Evolutionary conservation across 2,888 invertebrate species (phyloP).

Genomic region (Sminthurinus aureus): DNA sequence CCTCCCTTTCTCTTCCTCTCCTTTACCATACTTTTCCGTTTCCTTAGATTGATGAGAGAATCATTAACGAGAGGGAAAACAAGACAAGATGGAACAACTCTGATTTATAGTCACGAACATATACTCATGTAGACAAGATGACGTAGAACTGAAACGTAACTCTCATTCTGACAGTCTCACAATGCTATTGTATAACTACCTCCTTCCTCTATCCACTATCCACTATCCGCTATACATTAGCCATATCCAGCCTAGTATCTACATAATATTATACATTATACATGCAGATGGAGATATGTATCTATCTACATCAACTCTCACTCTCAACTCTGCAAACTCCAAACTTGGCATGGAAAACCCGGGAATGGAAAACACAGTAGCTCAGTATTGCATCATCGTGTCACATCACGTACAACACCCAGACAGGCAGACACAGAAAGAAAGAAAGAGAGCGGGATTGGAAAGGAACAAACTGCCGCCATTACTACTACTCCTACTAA

Average conservation of each 20-base stretch:
- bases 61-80: conserved; percentile 30
- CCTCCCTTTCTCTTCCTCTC: background rate
- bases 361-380: no score
- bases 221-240: background rate
- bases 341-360: background rate
- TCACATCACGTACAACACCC: no score
- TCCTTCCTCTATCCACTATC: background rate
- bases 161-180: background rate
- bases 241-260: background rate
- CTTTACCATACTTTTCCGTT: conserved; percentile 7
- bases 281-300: background rate
- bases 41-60: conserved; percentile 44
- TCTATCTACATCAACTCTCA: background rate
- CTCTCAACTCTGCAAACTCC: background rate
- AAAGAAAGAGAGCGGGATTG: no score
- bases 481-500: no score
- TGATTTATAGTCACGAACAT: conserved; percentile 41
- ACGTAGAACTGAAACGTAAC: no score
- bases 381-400: no score
- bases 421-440: no score
- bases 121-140: background rate
- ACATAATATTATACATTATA: background rate
- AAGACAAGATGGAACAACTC: conserved; percentile 33
- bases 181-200: background rate
- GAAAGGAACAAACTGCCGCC: no score